Conservation (phyloP, 23 tunicate genomes). For the Ascidia mentula region DNA sequence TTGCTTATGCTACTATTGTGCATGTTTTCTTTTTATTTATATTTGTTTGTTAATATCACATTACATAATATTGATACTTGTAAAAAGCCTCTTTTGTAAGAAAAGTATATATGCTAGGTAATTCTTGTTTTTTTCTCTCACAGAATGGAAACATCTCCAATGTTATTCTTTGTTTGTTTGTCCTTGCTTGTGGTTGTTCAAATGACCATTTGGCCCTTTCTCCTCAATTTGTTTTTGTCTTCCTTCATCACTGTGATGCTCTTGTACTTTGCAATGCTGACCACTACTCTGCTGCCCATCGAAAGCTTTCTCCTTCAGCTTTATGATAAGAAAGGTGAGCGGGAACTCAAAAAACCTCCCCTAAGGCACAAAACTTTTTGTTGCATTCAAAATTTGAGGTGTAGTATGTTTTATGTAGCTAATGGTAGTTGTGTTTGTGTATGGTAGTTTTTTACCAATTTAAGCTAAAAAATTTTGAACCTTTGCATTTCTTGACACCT, state of each 20-base stretch:
- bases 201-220: constrained; percentile 13
- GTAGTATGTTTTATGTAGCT: too few species aligned
- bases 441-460: too few species aligned
- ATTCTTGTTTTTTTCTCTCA: neutral
- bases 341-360: too few species aligned
- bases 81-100: neutral
- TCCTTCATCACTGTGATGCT: neutral
- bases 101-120: neutral
- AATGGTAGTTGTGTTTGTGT: too few species aligned
- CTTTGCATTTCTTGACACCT: too few species aligned
- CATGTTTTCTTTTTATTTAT: neutral
- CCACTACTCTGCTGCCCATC: constrained; percentile 21
- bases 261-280: constrained; percentile 28
- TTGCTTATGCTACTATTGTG: too few species aligned
- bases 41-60: neutral
- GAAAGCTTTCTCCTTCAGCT: constrained; percentile 20
- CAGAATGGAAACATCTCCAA: constrained; percentile 13
- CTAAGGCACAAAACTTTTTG: too few species aligned
- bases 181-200: constrained; percentile 18
- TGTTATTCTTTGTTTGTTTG: neutral
- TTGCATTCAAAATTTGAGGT: too few species aligned
- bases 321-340: constrained; percentile 21
- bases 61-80: neutral
- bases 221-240: constrained; percentile 27
- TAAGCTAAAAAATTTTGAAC: too few species aligned